Base-by-base conservation (phyloP, 2,113 vertebrate species). In the Sinocyclocheilus grahami region DNA sequence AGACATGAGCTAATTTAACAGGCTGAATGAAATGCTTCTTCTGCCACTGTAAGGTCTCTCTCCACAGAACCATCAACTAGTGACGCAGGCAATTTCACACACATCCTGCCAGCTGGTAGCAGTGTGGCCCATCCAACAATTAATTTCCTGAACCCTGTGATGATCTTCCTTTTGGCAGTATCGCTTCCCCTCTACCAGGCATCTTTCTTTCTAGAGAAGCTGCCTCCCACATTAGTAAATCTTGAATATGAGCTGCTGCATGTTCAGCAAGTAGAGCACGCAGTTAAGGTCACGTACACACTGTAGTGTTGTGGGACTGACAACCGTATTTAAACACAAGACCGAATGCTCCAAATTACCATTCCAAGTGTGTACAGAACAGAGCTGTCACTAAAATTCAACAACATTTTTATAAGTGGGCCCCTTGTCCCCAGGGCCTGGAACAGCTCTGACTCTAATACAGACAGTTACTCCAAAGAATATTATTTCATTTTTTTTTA, bases 41-140 rank as follows among this genome's bases (percentile, higher is more conserved):
- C 88, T 90, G 88, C 89, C 91, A 89, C 93, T 92, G 90, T 91
- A 90, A 90, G 92, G 89, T 90, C 91, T 86, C 74, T 92, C 74
- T 92, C 90, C 89, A 91, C 92, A 92, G 90, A 95, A 93, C 92
- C 89, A 93, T 93, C 90, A 87, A 92, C n/a, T 82, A 82, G 90
- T 95, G 94, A 95, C 93, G 93, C 92, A 95, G 86, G 90, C 90
- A 90, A 90, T 89, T 94, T 92, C 92, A 91, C 92, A 92, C 91
- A 93, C 93, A 93, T 94, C 93, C 94, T 94, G 93, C 92, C 93
- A 94, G 94, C 94, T 94, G 94, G 93, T 93, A 88, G 92, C 90
- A 87, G 78, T 87, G 88, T 78, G 78, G 83, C 88, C 90, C 51
- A 89, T 92, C 94, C 93, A 93, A 93, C 94, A 92, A 86, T 81